phyloP scores from a whole-genome alignment of 2,797 vertebrate genomes.

The Crossoptilon crossoptilon region DNA sequence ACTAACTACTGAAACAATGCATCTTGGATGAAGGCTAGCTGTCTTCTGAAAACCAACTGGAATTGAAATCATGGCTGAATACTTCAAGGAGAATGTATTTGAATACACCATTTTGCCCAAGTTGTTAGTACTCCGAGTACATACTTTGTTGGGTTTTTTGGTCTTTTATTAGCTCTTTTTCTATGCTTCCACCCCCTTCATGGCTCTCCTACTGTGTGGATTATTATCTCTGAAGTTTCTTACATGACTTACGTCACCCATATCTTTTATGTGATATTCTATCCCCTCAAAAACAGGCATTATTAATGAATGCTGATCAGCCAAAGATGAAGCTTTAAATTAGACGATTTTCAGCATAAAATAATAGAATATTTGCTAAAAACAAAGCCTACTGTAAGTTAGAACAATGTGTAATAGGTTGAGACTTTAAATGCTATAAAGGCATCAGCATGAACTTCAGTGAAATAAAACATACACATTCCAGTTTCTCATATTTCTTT shows the following conservation, averaged over 20 bases:
- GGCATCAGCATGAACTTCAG: conserved; percentile 3
- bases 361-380: background rate
- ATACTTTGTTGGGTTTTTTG: background rate
- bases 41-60: background rate
- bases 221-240: background rate
- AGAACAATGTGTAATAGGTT: background rate
- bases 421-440: background rate
- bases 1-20: background rate
- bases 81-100: background rate
- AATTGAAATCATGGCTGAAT: background rate
- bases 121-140: background rate
- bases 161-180: background rate
- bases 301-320: background rate
- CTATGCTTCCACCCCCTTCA: background rate
- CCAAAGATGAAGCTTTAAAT: background rate
- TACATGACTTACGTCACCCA: rapidly evolving
- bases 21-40: background rate
- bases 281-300: background rate
- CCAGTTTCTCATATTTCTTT: background rate
- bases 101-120: background rate
- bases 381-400: background rate
- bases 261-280: background rate
- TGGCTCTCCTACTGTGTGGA: background rate
- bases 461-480: background rate
- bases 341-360: background rate